Evolutionary conservation across 2,888 invertebrate species (phyloP), one percentile per base, ranked within the genome.

Genomic region (Caenorhabditis sp.): DNA sequence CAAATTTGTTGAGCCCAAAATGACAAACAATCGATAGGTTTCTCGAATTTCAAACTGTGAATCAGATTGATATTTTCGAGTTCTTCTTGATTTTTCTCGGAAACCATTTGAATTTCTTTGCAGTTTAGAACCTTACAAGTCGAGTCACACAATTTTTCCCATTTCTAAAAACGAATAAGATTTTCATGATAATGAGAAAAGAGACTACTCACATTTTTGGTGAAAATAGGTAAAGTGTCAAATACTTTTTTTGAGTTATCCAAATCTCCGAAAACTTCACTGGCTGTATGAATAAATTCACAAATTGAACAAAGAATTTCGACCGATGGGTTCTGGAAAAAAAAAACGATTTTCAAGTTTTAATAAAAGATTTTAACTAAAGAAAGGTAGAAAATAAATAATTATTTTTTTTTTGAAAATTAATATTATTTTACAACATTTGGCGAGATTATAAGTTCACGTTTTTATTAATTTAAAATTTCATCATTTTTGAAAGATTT

Each of bases 61-160:
- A 53, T 53, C 21, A 53, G 12, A 51, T 51, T 23, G 10, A 51
- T 17, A 21, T 21, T 21, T 26, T 23, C 55, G 17, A 26, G 17
- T 8, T 55, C 21, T 53, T 53, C 12, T 26, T 55, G 23, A 55
- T 4, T 23, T 23, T 26, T 1, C 26, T 23, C 26, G 3, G 26
- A 55, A 26, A 14, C 17, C 17, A 21, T 24, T 8, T 1, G 26
- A 10, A 26, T 55, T 14, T 55, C 55, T 24, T 55, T 43, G 2
- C 10, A 43, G 17, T 55, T 55, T 26, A 55, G 17, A 26, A 23
- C 17, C 5, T 55, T 5, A 17, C 55, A 55, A 17, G 24, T 21
- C 3, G 10, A 2, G n/a, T 71, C 70, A 26, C 57, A 63, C 26
- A 71, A 21, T 17, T 71, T 50, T 17, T 54, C 60, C 70, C 70